Evolutionary conservation across 1,140 invertebrate species (phyloP).

Genomic region (Octopus sinensis): DNA sequence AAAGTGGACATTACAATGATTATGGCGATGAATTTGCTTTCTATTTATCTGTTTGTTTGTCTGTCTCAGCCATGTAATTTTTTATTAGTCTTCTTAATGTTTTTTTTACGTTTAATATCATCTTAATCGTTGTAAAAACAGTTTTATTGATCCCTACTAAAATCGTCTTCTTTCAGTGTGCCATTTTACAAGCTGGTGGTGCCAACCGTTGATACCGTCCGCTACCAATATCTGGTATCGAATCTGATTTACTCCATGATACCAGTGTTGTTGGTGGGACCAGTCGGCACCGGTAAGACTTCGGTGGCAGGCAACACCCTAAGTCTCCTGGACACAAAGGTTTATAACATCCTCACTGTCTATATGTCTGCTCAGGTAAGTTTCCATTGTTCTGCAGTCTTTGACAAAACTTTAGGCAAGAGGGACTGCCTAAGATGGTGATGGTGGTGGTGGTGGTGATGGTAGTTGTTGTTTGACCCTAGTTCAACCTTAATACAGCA

Average conservation of each 20-base stretch:
- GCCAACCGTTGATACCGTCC: slow-evolving; percentile 77
- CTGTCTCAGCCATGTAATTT: too few species aligned
- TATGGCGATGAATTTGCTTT: too few species aligned
- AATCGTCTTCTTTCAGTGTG: slow-evolving; percentile 56
- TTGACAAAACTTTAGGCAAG: too few species aligned
- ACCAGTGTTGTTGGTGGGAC: slow-evolving; percentile 74
- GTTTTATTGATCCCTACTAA: too few species aligned
- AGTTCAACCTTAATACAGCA: too few species aligned
- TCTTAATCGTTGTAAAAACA: slow-evolving; percentile 35
- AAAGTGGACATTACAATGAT: too few species aligned
- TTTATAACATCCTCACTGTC: slow-evolving; percentile 69
- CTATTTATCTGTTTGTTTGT: too few species aligned
- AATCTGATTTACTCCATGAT: slow-evolving; percentile 64
- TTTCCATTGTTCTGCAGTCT: not conserved
- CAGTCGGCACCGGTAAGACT: slow-evolving; percentile 77
- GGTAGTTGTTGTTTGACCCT: too few species aligned
- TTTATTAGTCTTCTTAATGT: too few species aligned
- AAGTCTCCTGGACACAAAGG: slow-evolving; percentile 63
- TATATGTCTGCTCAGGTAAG: slow-evolving; percentile 78
- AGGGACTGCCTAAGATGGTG: too few species aligned
- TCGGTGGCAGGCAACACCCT: slow-evolving; percentile 71
- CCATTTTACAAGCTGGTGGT: slow-evolving; percentile 80
- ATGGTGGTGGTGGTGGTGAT: slow-evolving; percentile 55
- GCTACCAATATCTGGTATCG: slow-evolving; percentile 72
- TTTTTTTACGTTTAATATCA: too few species aligned